Conservation (phyloP, 2,797 vertebrate genomes). For the Huso huso region DNA sequence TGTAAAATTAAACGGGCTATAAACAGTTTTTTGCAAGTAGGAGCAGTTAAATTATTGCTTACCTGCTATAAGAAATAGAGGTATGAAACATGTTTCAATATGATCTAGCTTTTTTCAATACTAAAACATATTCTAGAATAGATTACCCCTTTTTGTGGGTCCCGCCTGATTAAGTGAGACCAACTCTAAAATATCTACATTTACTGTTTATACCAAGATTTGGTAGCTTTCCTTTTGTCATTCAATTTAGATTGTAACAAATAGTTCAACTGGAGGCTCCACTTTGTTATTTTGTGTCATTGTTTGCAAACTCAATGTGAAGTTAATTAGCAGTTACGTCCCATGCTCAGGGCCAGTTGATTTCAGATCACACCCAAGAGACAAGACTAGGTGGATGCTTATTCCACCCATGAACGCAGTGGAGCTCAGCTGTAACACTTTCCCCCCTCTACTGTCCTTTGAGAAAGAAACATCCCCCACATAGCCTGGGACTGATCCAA, state of each 20-base stretch:
- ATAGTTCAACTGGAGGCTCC: slow-evolving; percentile 66
- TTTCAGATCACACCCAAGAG: slow-evolving; percentile 22
- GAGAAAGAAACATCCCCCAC: slow-evolving; percentile 38
- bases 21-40: no score
- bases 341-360: slow-evolving; percentile 51
- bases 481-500: slow-evolving; percentile 15
- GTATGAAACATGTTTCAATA: no score
- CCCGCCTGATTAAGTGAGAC: slow-evolving; percentile 26
- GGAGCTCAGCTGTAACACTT: slow-evolving; percentile 17
- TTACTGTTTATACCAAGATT: slow-evolving; percentile 56
- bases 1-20: no score
- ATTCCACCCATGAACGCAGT: slow-evolving; percentile 42
- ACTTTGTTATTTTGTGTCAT: slow-evolving; percentile 77
- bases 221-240: slow-evolving; percentile 61
- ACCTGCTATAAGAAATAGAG: no score
- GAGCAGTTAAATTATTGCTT: no score
- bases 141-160: no score
- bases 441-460: slow-evolving; percentile 35
- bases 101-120: no score
- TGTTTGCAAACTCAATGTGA: slow-evolving; percentile 63
- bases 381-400: slow-evolving; percentile 42
- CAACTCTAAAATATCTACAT: slow-evolving; percentile 64
- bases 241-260: slow-evolving; percentile 50
- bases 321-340: slow-evolving; percentile 75
- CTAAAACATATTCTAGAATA: no score